Percentiles rank a stretch among this genome's conserved stretches.
These are phyloP conservation scores for Psittacula cyanocephala DNA, from an alignment of 2,113 vertebrate species.

Conservation along the genomic window DNA sequence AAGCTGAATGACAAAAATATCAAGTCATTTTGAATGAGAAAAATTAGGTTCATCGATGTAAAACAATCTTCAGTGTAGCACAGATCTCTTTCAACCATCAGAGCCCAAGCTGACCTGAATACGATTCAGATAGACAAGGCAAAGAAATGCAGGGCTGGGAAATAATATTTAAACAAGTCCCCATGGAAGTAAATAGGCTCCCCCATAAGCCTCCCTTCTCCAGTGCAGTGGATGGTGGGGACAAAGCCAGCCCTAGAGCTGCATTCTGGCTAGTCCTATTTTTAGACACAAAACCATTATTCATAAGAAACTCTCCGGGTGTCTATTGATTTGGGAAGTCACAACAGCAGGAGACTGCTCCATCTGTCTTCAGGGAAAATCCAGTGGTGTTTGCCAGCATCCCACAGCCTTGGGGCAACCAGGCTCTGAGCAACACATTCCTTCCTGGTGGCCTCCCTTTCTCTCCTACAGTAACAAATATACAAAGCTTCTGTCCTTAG, in stretches of 20 bases:
- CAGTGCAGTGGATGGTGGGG: background rate
- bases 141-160: background rate
- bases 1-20: background rate
- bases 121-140: background rate
- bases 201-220: background rate
- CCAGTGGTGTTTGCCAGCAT: background rate
- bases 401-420: background rate
- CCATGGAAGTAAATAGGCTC: background rate
- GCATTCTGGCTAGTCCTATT: background rate
- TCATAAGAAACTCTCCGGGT: background rate
- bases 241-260: background rate
- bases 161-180: background rate
- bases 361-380: background rate
- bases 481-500: background rate
- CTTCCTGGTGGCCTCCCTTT: background rate
- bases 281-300: background rate
- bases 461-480: background rate
- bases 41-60: background rate
- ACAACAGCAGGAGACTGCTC: background rate
- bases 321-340: background rate
- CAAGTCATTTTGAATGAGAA: background rate
- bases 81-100: background rate
- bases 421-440: background rate
- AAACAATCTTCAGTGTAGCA: background rate
- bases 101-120: background rate